Evolutionary conservation across 2,113 vertebrate species (phyloP), one percentile per base, ranked within the genome.

Genomic region (Puma concolor): DNA sequence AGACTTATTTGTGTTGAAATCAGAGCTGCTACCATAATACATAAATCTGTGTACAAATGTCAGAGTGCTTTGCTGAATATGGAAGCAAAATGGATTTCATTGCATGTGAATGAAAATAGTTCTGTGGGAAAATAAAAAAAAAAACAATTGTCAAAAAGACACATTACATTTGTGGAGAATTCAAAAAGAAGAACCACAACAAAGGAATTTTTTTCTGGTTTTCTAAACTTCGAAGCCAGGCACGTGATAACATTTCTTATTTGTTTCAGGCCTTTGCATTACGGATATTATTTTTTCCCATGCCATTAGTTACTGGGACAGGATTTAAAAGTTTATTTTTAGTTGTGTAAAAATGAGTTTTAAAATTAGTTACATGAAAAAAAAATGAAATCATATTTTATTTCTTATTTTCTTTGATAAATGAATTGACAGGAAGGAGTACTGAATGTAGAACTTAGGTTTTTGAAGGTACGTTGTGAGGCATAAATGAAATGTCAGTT

Each of bases 301-400:
- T 84, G 74, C 11, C 23, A 33, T 16, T 81, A 27, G 23, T 77
- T 89, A 69, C 19, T 82, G 44, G 64, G 50, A 27, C 50, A 74
- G 41, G 36, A 41, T 91, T 38, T 97, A 48, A 33, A 96, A 86
- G 29, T 29, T 80, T 79, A 31, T 54, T 95, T 95, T 89, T 71
- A 69, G 63, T 87, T 96, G 60, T 81, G 10, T 21, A 60, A 92
- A 79, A 91, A 60, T 67, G 21, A 13, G 38, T 52, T 87, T 91
- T 74, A 4, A 67, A 71, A 83, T 12, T 87, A 60, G 38, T 81
- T 88, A 76, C 12, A 60, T 83, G 17, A 63, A 66, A 91, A 88
- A 88, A 33, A 82, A 80, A 76, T 60, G 27, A 33, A 86, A 87
- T 87, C 23, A 7, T 27, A 33, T 91, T 92, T 89, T 38, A 27